Evolutionary conservation across 2,113 vertebrate species (phyloP), one percentile per base, ranked within the genome.

Genomic region (Cygnus atratus): DNA sequence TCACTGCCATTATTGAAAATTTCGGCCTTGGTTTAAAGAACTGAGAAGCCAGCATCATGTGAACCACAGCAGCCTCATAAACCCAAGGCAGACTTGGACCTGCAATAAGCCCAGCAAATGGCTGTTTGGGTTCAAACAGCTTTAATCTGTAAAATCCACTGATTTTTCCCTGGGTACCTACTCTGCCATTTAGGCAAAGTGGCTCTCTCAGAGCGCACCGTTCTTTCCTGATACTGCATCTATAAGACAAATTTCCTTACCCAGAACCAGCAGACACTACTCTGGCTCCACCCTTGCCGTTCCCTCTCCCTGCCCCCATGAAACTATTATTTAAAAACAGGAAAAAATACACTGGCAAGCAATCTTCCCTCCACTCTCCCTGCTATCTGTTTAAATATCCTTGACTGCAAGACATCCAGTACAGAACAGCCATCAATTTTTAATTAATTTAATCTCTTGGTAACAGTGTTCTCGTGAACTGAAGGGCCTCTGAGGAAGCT

Each of bases 371-470:
- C 39, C 66, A 79, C 50, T 66, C 66, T 83, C 90, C 76, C 84
- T 96, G 94, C 92, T 97, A 97, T 97, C 94, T 97, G 76, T 90
- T 92, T 98, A 97, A 97, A 97, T 96, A 98, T 94, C 95, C 97
- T 98, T 97, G 97, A 95, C 97, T 96, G 87, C 54, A 93, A 98
- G 97, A 97, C 95, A 96, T 90, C 43, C 84, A 91, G 95, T 96
- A 96, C 91, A 97, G 97, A 97, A 95, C 79, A 96, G 80, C 97
- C 95, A 98, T 98, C 97, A 97, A 97, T 97, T 98, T 98, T 98
- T 98, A 97, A 98, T 97, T 97, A 95, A 95, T 95, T 96, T 97
- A 97, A 97, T 97, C 97, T 97, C 97, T 95, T 87, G 95, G 97
- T 97, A 96, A 97, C 97, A 80, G 95, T 97, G 96, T 98, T 96